Evolutionary conservation across 2,113 vertebrate genomes (phyloP).

Genomic region (Pogonocichla stellata): DNA sequence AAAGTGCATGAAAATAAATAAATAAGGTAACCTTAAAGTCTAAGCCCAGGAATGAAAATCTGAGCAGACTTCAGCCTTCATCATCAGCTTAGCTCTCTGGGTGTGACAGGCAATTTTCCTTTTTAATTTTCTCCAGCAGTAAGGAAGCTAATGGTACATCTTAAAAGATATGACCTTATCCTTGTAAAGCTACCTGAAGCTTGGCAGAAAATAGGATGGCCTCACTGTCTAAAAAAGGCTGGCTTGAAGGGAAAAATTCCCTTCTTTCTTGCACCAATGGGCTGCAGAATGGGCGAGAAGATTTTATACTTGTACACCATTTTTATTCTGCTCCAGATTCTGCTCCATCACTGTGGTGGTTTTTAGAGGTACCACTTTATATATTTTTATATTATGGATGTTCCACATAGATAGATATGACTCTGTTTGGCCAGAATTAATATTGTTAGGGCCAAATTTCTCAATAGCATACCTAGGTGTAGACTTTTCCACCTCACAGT

Average conservation of each 20-base stretch:
- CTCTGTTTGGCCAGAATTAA: background rate
- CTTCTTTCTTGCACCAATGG: background rate
- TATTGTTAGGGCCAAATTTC: background rate
- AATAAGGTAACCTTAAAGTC: conserved; percentile 46
- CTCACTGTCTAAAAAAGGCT: background rate
- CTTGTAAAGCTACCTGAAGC: conserved; percentile 58
- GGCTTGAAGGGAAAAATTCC: conserved; percentile 11
- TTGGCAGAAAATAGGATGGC: conserved; percentile 42
- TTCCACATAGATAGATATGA: background rate
- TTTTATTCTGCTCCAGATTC: background rate
- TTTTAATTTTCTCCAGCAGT: conserved; percentile 66
- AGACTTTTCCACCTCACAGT: background rate
- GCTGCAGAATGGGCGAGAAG: background rate
- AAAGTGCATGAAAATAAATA: conserved; percentile 44
- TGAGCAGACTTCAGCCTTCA: conserved; percentile 52
- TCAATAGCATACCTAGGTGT: background rate
- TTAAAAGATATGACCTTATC: conserved; percentile 61
- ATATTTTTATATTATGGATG: background rate
- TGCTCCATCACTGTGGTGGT: background rate
- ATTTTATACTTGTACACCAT: background rate
- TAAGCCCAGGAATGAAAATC: conserved; percentile 33
- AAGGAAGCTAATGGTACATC: conserved; percentile 58
- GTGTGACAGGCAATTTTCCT: conserved; percentile 67
- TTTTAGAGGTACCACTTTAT: background rate
- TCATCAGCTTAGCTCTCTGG: conserved; percentile 54